phyloP scores from a whole-genome alignment of 2,888 invertebrate species.

The Pandemis heparana region DNA sequence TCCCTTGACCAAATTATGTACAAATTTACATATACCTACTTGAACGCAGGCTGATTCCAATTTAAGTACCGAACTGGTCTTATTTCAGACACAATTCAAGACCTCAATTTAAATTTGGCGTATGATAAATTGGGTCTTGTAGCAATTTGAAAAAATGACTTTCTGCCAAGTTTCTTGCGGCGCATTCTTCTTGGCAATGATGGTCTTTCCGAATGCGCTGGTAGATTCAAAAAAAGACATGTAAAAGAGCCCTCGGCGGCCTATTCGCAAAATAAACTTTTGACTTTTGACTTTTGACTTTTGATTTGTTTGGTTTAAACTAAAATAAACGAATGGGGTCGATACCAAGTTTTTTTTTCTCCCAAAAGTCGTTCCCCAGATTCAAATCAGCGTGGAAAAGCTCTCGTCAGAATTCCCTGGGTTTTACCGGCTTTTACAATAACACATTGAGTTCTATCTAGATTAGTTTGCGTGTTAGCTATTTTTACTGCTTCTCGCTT shows the following conservation, averaged over 20 bases:
- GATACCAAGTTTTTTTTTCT: neutral
- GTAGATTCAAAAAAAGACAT: too few relatives aligned
- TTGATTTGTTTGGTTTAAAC: neutral
- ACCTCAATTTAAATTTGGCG: constrained; percentile 19
- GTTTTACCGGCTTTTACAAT: neutral
- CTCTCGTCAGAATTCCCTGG: neutral
- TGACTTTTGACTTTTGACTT: too few relatives aligned
- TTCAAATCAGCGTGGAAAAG: neutral
- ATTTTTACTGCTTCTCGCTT: neutral
- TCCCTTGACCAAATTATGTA: constrained; percentile 10
- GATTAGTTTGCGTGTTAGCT: neutral
- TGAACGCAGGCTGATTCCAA: constrained; percentile 9
- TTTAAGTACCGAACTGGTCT: constrained; percentile 7
- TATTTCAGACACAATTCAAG: constrained; percentile 11
- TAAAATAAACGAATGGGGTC: neutral
- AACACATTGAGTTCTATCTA: neutral
- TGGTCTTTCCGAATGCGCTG: too few relatives aligned
- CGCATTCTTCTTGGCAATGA: too few relatives aligned
- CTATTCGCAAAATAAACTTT: too few relatives aligned
- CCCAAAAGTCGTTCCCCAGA: neutral
- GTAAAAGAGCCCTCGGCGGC: too few relatives aligned
- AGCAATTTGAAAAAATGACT: too few relatives aligned
- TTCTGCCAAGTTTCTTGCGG: too few relatives aligned
- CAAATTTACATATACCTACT: neutral
- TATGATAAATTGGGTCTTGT: constrained; percentile 14